Evolutionary conservation across 1,140 invertebrate genomes (phyloP).

Genomic region (Phortica variegata): DNA sequence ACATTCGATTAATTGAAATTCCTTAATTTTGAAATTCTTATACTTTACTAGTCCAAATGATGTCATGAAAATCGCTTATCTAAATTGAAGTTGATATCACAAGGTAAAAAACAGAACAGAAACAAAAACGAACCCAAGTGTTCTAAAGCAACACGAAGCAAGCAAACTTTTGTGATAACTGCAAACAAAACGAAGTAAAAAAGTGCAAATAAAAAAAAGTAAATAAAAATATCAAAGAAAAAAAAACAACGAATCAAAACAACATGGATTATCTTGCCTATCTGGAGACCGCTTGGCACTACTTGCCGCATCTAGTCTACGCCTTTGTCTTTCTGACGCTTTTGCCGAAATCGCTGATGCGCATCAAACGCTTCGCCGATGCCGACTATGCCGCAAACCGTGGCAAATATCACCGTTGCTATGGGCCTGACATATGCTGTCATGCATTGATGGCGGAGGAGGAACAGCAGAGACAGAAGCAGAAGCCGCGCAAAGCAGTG

Average conservation of each 20-base stretch:
- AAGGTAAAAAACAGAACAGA: conserved; percentile 5
- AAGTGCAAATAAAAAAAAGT: too few species aligned
- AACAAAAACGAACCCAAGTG: not conserved
- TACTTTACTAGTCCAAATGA: too few species aligned
- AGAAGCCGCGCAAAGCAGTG: conserved; percentile 44
- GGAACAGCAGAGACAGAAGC: conserved; percentile 24
- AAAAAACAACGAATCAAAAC: too few species aligned
- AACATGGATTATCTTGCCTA: conserved; percentile 32
- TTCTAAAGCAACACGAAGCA: conserved; percentile 19
- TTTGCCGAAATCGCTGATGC: conserved; percentile 39
- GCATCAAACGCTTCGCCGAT: conserved; percentile 42
- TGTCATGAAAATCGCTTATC: too few species aligned
- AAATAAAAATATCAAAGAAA: too few species aligned
- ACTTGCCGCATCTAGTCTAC: conserved; percentile 37
- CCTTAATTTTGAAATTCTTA: too few species aligned
- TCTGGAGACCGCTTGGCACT: conserved; percentile 29
- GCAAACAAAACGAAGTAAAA: not conserved
- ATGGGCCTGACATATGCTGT: conserved; percentile 45
- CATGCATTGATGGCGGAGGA: conserved; percentile 24
- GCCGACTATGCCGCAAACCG: conserved; percentile 47
- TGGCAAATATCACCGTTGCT: conserved; percentile 44
- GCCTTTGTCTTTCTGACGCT: conserved; percentile 41
- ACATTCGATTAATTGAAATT: too few species aligned
- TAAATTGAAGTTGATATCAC: too few species aligned
- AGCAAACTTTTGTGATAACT: conserved; percentile 26